phyloP scores from a whole-genome alignment of 2,888 invertebrate species.

The Caenorhabditis angaria region DNA sequence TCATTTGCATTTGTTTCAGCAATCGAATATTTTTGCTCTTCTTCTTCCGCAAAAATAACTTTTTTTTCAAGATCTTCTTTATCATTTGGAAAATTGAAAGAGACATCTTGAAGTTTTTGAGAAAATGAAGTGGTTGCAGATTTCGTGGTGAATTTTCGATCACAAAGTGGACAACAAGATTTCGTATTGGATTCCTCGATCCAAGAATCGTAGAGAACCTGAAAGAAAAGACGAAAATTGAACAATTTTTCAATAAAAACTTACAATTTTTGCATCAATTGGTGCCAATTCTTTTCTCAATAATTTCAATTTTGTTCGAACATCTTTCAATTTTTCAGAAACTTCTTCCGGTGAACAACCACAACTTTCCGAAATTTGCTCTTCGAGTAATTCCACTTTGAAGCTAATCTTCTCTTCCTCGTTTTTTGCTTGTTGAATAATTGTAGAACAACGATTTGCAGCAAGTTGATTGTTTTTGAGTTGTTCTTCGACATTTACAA shows the following conservation, averaged over 20 bases:
- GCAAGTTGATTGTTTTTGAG: slow-evolving; percentile 18
- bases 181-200: slow-evolving; percentile 41
- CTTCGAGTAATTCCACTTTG: slow-evolving; percentile 8
- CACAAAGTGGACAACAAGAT: slow-evolving; percentile 63
- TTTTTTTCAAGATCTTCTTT: slow-evolving; percentile 19
- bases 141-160: slow-evolving; percentile 50
- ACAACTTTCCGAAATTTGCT: slow-evolving; percentile 26
- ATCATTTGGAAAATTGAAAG: slow-evolving; percentile 48
- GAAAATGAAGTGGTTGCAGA: slow-evolving; percentile 42
- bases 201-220: slow-evolving; percentile 57
- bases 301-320: slow-evolving; percentile 31
- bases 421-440: slow-evolving; percentile 14
- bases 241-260: background rate
- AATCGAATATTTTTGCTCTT: slow-evolving; percentile 20
- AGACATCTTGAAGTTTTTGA: slow-evolving; percentile 41
- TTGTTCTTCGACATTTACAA: slow-evolving; percentile 18
- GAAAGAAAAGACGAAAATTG: background rate
- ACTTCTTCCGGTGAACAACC: slow-evolving; percentile 36
- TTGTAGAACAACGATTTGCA: slow-evolving; percentile 19
- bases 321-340: slow-evolving; percentile 20
- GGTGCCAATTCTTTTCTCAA: slow-evolving; percentile 49
- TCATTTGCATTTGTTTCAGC: slow-evolving; percentile 16
- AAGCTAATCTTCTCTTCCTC: slow-evolving; percentile 18
- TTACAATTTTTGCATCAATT: slow-evolving; percentile 41
- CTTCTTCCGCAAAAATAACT: slow-evolving; percentile 15